Percentiles rank a stretch among this genome's conserved stretches.
Conservation (phyloP, 2,113 vertebrate species). For the Laticauda laticaudata region DNA sequence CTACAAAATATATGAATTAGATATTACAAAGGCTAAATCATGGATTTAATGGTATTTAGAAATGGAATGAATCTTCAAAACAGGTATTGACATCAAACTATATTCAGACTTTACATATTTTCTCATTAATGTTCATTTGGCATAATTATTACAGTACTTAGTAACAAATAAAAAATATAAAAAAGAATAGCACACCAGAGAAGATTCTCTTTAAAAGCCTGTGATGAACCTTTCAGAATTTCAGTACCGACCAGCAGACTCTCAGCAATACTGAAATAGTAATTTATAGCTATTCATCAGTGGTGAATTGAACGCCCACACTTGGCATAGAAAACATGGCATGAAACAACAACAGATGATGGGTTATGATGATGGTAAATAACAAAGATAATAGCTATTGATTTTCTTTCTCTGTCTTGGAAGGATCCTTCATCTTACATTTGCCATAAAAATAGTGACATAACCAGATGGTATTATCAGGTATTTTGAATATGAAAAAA, state of each 20-base stretch:
- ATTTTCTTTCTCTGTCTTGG: slow-evolving; percentile 45
- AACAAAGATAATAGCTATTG: slow-evolving; percentile 60
- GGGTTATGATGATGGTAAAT: slow-evolving; percentile 59
- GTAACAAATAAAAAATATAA: not conserved
- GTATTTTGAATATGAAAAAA: slow-evolving; percentile 36
- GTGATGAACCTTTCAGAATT: slow-evolving; percentile 22
- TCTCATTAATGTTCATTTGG: not conserved
- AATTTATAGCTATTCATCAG: slow-evolving; percentile 60
- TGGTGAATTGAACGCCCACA: slow-evolving; percentile 16
- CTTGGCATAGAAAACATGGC: slow-evolving; percentile 48
- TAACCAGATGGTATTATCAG: slow-evolving; percentile 50
- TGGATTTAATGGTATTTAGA: not conserved
- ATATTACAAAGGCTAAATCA: not conserved
- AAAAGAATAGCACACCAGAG: slow-evolving; percentile 1
- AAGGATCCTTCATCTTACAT: slow-evolving; percentile 10
- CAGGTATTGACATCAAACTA: not conserved
- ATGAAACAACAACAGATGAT: slow-evolving; percentile 56
- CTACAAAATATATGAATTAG: not conserved
- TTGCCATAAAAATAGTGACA: slow-evolving; percentile 35
- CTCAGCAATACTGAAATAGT: slow-evolving; percentile 29
- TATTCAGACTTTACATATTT: not conserved
- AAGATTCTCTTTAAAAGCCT: not conserved
- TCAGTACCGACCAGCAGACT: slow-evolving; percentile 27
- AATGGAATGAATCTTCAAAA: not conserved
- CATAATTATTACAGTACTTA: not conserved